Base-by-base conservation (phyloP, 1,140 invertebrate genomes). In the Tigriopus japonicus region DNA sequence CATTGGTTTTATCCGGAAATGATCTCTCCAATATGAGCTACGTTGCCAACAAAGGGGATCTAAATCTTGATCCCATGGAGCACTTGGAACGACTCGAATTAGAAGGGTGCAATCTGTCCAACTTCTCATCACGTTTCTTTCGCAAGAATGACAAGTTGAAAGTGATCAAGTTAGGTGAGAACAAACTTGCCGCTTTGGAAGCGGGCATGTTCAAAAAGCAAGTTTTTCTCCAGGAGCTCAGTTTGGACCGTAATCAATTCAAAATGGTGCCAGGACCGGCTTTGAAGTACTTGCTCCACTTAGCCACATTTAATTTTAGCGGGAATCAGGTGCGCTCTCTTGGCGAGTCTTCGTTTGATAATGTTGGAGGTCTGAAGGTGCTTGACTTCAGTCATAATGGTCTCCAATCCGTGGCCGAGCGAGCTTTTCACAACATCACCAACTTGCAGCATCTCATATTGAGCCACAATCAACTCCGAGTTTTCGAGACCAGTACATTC, bases 321-420 rank as follows among this genome's bases (percentile, higher is more conserved):
- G 78, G 79, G 61, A 93, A 93, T 73, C 83, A 85, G 67, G 78
- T 93, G 59, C 83, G 86, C 70, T 79, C 81, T 65, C 74, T 93
- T 53, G 84, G 84, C 12, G 69, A 87, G 64, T 78, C 80, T 6
- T 80, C 86, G 0, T 72, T 92, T 0, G 76, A 79, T 49, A 83
- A 82, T 63, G 71, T 90, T 5, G 77, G 77, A 12, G 82, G 83
- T 68, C 73, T 93, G 56, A 76, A 80, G 49, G 78, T 81, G 43
- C 71, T 93, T 6, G 80, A 86, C 69, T 71, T 91, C 15, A 80
- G 80, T 43, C 73, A 80, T 62, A 92, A 92, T 68, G 70, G 72
- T 45, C 81, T 93, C 62, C 80, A 80, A 28, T 78, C 82, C n/a
- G 71, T 92, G 43, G 83, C 85, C 5, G 79, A 80, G 1, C 86